Conservation (phyloP, 2,113 vertebrate species). For the Callionymus lyra region DNA sequence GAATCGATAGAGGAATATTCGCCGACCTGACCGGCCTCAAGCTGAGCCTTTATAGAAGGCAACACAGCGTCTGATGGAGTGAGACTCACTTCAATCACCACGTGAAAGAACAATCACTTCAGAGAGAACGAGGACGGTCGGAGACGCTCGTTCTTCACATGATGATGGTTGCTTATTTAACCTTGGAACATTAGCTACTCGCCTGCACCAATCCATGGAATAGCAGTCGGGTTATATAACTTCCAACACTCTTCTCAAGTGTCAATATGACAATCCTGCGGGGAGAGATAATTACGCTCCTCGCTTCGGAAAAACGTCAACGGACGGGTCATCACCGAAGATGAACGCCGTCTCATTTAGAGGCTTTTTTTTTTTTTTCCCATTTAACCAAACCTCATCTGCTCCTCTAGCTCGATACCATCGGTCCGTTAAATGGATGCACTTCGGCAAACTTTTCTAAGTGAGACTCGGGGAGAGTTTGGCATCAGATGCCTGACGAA, state of each 20-base stretch:
- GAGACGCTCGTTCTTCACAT: slow-evolving; percentile 23
- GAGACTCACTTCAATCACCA: slow-evolving; percentile 33
- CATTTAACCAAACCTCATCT: slow-evolving; percentile 8
- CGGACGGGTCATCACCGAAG: slow-evolving; percentile 7
- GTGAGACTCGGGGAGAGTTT: neutral
- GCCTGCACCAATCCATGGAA: slow-evolving; percentile 15
- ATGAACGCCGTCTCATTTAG: slow-evolving; percentile 15
- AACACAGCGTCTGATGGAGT: slow-evolving; percentile 29
- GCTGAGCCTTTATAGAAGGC: slow-evolving; percentile 41
- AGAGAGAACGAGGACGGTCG: slow-evolving; percentile 25
- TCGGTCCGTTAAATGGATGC: slow-evolving; percentile 6
- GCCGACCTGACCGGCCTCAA: slow-evolving; percentile 29
- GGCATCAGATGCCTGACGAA: neutral
- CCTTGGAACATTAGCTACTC: slow-evolving; percentile 41
- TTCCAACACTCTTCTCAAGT: slow-evolving; percentile 32
- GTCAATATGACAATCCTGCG: slow-evolving; percentile 21
- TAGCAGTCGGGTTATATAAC: slow-evolving; percentile 29
- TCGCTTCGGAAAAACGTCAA: slow-evolving; percentile 7
- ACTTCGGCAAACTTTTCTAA: slow-evolving; percentile 12
- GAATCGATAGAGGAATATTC: slow-evolving; percentile 57
- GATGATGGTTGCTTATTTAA: slow-evolving; percentile 35
- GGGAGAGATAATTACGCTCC: slow-evolving; percentile 9
- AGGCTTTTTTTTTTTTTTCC: slow-evolving; percentile 13
- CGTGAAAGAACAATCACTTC: slow-evolving; percentile 39
- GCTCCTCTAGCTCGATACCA: slow-evolving; percentile 7